These are phyloP conservation scores for Nesometra sesokonis DNA, from an alignment of 35 echinoderm and acorn worm species.

Conservation along the genomic window DNA sequence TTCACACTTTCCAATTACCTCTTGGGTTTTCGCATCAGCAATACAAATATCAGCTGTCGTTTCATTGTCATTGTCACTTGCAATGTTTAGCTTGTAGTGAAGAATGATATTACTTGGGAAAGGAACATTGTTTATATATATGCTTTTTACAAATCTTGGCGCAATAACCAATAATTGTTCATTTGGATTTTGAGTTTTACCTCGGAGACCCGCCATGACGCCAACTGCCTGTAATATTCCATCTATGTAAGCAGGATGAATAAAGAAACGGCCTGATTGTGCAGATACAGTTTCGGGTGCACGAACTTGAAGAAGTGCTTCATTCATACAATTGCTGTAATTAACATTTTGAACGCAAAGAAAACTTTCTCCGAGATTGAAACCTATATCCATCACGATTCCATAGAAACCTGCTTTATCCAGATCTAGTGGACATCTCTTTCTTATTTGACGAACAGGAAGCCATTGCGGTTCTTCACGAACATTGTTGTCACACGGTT, in stretches of 20 bases:
- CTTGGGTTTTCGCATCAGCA: slow-evolving; percentile 9
- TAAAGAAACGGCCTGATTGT: not conserved
- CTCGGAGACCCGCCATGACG: slow-evolving; percentile 38
- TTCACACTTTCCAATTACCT: not conserved
- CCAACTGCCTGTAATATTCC: not conserved
- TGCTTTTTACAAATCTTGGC: slow-evolving; percentile 55
- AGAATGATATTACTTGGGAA: slow-evolving; percentile 48
- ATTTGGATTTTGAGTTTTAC: slow-evolving; percentile 44
- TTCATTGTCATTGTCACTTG: slow-evolving; percentile 20
- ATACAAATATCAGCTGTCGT: slow-evolving; percentile 38
- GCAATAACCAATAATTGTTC: slow-evolving; percentile 40
- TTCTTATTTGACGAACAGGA: not conserved
- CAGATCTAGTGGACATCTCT: not conserved
- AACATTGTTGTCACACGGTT: slow-evolving; percentile 14
- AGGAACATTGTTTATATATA: slow-evolving; percentile 42
- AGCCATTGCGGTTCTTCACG: not conserved
- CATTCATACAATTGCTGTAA: not conserved
- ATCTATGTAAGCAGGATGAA: not conserved
- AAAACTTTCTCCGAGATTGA: slow-evolving; percentile 22
- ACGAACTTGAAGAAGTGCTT: not conserved
- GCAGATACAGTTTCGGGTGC: not conserved
- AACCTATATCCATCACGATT: not conserved
- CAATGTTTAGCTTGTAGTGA: slow-evolving; percentile 32
- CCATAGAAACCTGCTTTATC: not conserved
- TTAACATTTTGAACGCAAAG: not conserved